phyloP scores from a whole-genome alignment of 2,113 vertebrate genomes.

The Heptranchias perlo region DNA sequence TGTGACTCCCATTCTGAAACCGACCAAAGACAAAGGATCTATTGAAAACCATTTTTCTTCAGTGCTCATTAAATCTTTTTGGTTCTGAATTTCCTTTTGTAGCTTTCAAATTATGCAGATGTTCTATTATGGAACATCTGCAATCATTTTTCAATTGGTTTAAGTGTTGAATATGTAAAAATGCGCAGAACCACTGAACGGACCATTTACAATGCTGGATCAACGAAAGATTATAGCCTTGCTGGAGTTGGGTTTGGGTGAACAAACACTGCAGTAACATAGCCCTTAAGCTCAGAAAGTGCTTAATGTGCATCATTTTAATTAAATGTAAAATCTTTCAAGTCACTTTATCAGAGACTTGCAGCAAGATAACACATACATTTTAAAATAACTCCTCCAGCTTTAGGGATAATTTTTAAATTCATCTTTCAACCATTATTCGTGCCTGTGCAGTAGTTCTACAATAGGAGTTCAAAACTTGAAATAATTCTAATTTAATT shows the following conservation, averaged over 20 bases:
- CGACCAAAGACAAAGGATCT: not conserved
- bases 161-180: not conserved
- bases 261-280: not conserved
- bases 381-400: conserved; percentile 9
- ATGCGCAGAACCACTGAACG: not conserved
- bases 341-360: not conserved
- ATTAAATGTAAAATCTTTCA: conserved; percentile 1
- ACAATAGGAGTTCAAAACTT: not conserved
- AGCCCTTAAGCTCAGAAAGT: not conserved
- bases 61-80: conserved; percentile 20
- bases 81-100: conserved; percentile 16
- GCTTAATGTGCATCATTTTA: not conserved
- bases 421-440: not conserved
- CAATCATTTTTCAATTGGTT: conserved; percentile 23
- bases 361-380: not conserved
- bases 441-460: not conserved
- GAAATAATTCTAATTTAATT: conserved; percentile 29
- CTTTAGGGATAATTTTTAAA: not conserved
- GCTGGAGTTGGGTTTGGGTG: not conserved
- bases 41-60: conserved; percentile 20
- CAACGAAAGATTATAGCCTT: not conserved
- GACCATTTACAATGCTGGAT: not conserved
- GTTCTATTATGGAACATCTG: not conserved
- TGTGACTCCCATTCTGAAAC: not conserved
- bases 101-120: conserved; percentile 11